phyloP scores from a whole-genome alignment of 2,888 invertebrate species.

The Bombylius major region DNA sequence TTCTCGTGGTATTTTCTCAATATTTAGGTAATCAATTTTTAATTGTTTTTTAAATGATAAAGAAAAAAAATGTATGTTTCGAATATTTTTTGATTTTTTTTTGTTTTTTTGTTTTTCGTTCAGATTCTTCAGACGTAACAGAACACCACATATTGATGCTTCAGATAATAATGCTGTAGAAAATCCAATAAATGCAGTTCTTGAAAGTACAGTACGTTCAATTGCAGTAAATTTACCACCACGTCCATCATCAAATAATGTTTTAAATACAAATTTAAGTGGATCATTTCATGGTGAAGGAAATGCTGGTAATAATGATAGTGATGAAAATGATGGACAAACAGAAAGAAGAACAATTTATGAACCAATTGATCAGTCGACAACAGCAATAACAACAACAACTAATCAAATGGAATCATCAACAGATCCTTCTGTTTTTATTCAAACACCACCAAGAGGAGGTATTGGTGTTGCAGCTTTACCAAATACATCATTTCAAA shows the following conservation, averaged over 20 bases:
- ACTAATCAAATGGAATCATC: not conserved
- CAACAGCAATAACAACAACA: not conserved
- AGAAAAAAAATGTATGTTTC: not conserved
- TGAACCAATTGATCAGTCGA: constrained; percentile 22
- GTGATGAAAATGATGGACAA: constrained; percentile 12
- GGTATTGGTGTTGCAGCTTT: constrained; percentile 34
- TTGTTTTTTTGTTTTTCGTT: not conserved
- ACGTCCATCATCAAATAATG: constrained; percentile 29
- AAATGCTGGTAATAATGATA: constrained; percentile 18
- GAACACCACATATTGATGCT: not conserved
- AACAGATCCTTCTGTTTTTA: constrained; percentile 24
- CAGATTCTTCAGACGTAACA: constrained; percentile 19
- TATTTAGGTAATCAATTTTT: constrained; percentile 21
- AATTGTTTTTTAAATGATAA: not conserved
- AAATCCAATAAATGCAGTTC: not conserved
- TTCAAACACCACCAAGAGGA: constrained; percentile 31
- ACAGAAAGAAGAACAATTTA: constrained; percentile 27
- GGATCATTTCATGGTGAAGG: constrained; percentile 34
- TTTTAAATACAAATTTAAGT: constrained; percentile 36
- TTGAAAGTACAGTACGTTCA: constrained; percentile 5
- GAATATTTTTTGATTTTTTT: not conserved
- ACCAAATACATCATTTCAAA: constrained; percentile 21
- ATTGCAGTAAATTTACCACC: constrained; percentile 5
- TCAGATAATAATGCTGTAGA: not conserved
- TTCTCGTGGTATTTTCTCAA: constrained; percentile 8